Conservation (phyloP, 1,140 invertebrate species). For the Drosophila virilis region DNA sequence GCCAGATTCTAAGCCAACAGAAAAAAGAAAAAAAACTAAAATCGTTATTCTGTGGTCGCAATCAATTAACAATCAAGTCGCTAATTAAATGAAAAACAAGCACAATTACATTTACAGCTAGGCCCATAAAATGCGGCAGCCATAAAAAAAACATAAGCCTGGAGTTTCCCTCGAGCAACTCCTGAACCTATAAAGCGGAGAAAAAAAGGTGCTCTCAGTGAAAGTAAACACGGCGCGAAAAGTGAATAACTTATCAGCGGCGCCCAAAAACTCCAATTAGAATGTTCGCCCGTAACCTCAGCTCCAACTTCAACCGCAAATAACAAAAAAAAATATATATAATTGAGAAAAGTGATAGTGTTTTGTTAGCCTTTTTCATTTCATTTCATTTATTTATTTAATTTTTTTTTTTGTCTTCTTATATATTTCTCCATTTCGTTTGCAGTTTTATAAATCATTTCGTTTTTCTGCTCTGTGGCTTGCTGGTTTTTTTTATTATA, state of each 20-base stretch:
- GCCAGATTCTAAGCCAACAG: constrained; percentile 47
- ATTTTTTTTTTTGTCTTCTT: constrained; percentile 35
- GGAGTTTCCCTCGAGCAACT: not conserved
- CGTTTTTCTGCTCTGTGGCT: constrained; percentile 54
- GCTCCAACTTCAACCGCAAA: constrained; percentile 17
- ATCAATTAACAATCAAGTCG: constrained; percentile 69
- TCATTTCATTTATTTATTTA: constrained; percentile 23
- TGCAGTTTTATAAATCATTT: constrained; percentile 59
- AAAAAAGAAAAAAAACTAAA: not conserved
- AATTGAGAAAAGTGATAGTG: constrained; percentile 81
- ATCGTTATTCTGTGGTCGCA: constrained; percentile 28
- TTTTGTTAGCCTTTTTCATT: constrained; percentile 47
- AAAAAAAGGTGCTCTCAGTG: constrained; percentile 41
- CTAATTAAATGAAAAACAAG: constrained; percentile 68
- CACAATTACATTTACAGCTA: constrained; percentile 17
- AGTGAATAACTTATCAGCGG: constrained; percentile 52
- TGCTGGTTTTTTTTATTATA: constrained; percentile 41
- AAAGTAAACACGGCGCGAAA: constrained; percentile 62
- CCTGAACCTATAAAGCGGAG: not conserved
- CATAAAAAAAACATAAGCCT: constrained; percentile 36
- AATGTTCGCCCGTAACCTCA: constrained; percentile 46
- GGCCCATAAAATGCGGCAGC: not conserved
- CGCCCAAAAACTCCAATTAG: constrained; percentile 62
- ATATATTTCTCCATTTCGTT: constrained; percentile 24
- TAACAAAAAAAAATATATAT: constrained; percentile 46